Conservation (phyloP, 2,113 vertebrate genomes). For the Pelecanoides urinatrix region DNA sequence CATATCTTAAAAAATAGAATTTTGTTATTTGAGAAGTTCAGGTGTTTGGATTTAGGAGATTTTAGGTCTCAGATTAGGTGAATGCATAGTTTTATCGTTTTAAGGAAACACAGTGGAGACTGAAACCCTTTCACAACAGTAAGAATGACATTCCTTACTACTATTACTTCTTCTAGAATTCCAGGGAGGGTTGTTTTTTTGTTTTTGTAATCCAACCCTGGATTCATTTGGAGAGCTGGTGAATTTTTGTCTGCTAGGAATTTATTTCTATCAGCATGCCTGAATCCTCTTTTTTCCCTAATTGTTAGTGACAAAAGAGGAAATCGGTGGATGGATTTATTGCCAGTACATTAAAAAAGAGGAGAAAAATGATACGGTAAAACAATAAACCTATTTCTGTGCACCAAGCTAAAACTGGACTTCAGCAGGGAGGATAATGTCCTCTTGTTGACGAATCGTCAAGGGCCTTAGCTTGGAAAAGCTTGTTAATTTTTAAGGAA, state of each 20-base stretch:
- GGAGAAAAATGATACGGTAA: neutral
- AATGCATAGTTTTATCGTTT: neutral
- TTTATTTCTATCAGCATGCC: neutral
- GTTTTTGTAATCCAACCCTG: neutral
- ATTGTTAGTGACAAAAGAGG: neutral
- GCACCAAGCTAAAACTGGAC: neutral
- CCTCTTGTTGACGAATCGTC: neutral
- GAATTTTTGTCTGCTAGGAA: neutral
- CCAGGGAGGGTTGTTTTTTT: neutral
- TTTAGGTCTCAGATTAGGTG: neutral
- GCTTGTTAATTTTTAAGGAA: constrained; percentile 4
- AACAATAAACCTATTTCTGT: neutral
- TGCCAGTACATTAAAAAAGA: neutral
- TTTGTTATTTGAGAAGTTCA: neutral
- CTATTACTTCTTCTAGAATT: neutral
- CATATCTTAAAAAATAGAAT: neutral
- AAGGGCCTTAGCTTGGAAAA: constrained; percentile 35
- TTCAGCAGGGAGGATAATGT: neutral
- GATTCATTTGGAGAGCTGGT: neutral
- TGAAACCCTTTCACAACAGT: neutral
- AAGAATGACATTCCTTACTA: neutral
- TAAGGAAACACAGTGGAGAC: neutral
- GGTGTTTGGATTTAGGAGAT: neutral
- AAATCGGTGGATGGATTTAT: neutral
- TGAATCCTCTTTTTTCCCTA: neutral